Evolutionary conservation across 2,797 vertebrate species (phyloP).

Genomic region (Sebastes diaconus): DNA sequence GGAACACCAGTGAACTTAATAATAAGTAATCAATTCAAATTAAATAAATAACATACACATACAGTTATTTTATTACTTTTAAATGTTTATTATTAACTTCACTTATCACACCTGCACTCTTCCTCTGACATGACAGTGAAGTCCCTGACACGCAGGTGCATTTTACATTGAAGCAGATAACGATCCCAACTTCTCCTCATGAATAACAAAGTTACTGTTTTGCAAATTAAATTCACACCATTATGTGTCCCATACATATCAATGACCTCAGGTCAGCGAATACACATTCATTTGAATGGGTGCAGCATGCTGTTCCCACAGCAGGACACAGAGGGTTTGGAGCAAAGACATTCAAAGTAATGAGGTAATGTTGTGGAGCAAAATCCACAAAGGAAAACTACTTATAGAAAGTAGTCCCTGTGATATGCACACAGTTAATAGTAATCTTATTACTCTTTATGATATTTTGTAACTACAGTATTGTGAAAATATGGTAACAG

Average conservation of each 20-base stretch:
- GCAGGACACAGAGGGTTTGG: constrained; percentile 35
- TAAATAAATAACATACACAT: not conserved
- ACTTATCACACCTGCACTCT: not conserved
- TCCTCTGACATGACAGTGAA: constrained; percentile 9
- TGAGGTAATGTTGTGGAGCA: not conserved
- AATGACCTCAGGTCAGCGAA: constrained; percentile 58
- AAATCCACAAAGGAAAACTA: not conserved
- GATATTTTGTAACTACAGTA: not conserved
- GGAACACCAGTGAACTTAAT: not conserved
- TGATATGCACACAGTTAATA: not conserved
- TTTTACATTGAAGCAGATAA: constrained; percentile 41
- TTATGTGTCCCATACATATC: constrained; percentile 62
- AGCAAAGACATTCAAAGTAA: constrained; percentile 11
- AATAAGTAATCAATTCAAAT: not conserved
- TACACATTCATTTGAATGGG: constrained; percentile 57
- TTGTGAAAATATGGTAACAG: not conserved
- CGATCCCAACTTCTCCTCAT: constrained; percentile 17
- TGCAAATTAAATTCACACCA: constrained; percentile 72
- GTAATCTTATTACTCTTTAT: not conserved
- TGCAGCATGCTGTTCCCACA: constrained; percentile 26
- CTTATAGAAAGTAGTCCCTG: not conserved
- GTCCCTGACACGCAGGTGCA: constrained; percentile 2
- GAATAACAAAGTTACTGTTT: constrained; percentile 65
- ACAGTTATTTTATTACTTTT: not conserved
- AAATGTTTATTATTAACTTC: not conserved